Base-by-base conservation (phyloP, 2,113 vertebrate genomes). In the Pangasianodon hypophthalmus region DNA sequence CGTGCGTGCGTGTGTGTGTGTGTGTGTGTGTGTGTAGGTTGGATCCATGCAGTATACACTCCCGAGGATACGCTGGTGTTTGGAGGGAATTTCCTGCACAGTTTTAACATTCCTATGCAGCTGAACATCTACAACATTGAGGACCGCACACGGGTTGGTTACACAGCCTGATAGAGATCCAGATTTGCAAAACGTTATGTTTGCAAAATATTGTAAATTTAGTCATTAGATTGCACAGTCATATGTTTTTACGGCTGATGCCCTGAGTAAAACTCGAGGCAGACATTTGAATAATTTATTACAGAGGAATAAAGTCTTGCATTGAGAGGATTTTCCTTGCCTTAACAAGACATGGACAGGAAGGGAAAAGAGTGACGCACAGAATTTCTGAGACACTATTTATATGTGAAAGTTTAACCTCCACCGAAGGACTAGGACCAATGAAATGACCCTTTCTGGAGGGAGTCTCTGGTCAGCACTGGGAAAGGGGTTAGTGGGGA, bases 41-140 rank as follows among this genome's bases (percentile, higher is more conserved):
- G 98, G 98, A 99, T 99, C 93, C 98, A 99, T 93, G 98, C 98
- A 29, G 98, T 99, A 64, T 99, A 99, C 94, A 99, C 98, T 41
- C 98, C 98, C 89, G 97, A 97, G 94, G 98, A 99, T 93, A 99
- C 98, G 0, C 94, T 99, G 91, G 98, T 99, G 58, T 99, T 99
- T 79, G 98, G 98, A 67, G 98, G 98, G 62, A 99, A 99, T 91
- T 99, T 99, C 94, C 96, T 99, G 85, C 98, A 99, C 95, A 99
- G 98, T 91, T 99, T 99, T 94, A 99, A 99, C 94, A 99, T 99
- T 95, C 98, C 98, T 82, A 99, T 98, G 98, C 98, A 99, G 92
- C 97, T 99, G 67, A 97, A 97, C 83, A 99, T 99, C 94, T 98
- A 98, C 94, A 99, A 96, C 93, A 98, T 99, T 14, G 98, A 99